Percentiles rank a stretch among this genome's conserved stretches.
These are phyloP conservation scores for Passerculus sandwichensis DNA, from an alignment of 2,797 vertebrate genomes.

Conservation along the genomic window DNA sequence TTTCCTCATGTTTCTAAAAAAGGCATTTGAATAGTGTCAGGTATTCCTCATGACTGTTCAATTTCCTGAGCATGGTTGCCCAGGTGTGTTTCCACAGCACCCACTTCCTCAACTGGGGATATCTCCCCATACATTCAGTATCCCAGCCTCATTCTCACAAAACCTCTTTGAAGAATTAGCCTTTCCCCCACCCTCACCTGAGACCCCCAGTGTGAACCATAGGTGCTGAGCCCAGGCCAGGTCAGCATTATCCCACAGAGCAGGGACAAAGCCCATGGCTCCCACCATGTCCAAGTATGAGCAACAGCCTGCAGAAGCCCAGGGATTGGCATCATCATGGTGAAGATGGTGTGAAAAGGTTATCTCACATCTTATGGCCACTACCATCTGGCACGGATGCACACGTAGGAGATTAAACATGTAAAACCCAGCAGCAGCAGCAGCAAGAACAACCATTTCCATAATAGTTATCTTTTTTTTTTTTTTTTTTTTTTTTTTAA, in stretches of 20 bases:
- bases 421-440: conserved; percentile 32
- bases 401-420: conserved; percentile 57
- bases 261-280: background rate
- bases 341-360: background rate
- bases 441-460: conserved; percentile 45
- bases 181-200: background rate
- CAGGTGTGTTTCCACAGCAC: background rate
- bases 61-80: background rate
- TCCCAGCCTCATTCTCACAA: background rate
- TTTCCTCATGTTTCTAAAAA: background rate
- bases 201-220: background rate
- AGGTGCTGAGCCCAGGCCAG: background rate
- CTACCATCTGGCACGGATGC: conserved; percentile 58
- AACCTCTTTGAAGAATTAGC: background rate
- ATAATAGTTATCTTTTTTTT: conserved; percentile 43
- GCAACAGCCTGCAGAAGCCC: background rate
- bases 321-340: background rate
- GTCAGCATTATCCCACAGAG: background rate
- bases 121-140: background rate
- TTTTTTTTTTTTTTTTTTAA: conserved; percentile 42
- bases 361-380: background rate
- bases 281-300: background rate
- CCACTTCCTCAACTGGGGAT: background rate
- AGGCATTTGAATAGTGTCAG: background rate
- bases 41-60: background rate